A percentile compares a stretch with the other conserved stretches of the same genome.
These are phyloP conservation scores for Eciton burchellii DNA, from an alignment of 1,140 invertebrate species.

Conservation along the genomic window DNA sequence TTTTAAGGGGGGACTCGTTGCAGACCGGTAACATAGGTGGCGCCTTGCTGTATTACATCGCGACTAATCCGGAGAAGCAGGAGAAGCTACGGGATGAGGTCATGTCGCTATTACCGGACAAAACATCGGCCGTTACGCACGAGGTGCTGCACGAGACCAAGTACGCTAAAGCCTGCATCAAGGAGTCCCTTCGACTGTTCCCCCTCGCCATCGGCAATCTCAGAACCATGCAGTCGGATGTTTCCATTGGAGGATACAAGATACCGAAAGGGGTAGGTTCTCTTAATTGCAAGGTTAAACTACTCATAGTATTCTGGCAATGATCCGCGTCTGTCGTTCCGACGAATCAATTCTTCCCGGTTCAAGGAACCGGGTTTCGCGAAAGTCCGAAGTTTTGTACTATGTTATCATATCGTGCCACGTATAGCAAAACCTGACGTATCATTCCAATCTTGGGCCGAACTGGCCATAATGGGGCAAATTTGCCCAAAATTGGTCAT, in stretches of 20 bases:
- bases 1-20: slow-evolving; percentile 41
- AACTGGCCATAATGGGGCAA: no score
- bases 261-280: slow-evolving; percentile 84
- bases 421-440: no score
- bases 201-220: slow-evolving; percentile 84
- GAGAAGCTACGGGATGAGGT: slow-evolving; percentile 89
- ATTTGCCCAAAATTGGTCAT: no score
- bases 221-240: slow-evolving; percentile 82
- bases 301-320: no score
- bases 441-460: no score
- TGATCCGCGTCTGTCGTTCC: no score
- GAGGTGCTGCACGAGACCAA: slow-evolving; percentile 86
- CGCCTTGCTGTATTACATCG: slow-evolving; percentile 87
- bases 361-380: no score
- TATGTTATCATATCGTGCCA: no score
- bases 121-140: slow-evolving; percentile 84
- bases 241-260: slow-evolving; percentile 82
- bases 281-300: background rate
- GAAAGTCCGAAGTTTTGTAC: no score
- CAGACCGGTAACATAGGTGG: slow-evolving; percentile 79
- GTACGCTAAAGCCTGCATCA: slow-evolving; percentile 89
- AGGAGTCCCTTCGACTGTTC: slow-evolving; percentile 88
- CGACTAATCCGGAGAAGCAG: slow-evolving; percentile 88
- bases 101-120: slow-evolving; percentile 81
- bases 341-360: no score